These are phyloP conservation scores for Cinclus mexicanus DNA, from an alignment of 2,113 vertebrate species.

Conservation along the genomic window DNA sequence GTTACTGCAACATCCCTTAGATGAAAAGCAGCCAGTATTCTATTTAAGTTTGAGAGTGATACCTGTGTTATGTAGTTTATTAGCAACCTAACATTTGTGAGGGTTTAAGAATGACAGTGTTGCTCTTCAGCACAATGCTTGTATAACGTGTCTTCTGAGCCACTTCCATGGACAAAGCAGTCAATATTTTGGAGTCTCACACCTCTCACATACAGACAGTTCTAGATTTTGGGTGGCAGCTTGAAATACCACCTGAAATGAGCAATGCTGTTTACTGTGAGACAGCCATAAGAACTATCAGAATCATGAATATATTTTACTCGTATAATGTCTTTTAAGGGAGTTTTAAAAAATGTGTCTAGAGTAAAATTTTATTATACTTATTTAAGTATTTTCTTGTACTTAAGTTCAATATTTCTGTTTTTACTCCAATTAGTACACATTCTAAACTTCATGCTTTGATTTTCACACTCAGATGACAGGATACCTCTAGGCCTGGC, in stretches of 20 bases:
- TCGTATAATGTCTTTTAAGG: background rate
- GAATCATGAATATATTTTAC: background rate
- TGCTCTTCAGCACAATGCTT: background rate
- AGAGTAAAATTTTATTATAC: background rate
- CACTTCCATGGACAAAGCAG: background rate
- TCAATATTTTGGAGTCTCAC: background rate
- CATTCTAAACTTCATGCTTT: slow-evolving; percentile 17
- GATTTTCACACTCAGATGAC: slow-evolving; percentile 29
- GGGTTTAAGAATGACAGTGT: background rate
- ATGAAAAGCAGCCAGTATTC: background rate
- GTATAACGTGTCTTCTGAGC: background rate
- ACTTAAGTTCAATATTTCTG: slow-evolving; percentile 23
- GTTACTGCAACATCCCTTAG: background rate
- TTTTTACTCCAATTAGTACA: slow-evolving; percentile 3
- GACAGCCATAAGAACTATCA: background rate
- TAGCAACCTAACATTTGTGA: background rate
- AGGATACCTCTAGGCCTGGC: background rate
- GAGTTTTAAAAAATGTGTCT: background rate
- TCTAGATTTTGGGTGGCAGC: background rate
- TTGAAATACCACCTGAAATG: background rate
- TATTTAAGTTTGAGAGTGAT: background rate
- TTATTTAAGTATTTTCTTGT: slow-evolving; percentile 20
- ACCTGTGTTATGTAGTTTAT: background rate
- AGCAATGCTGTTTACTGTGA: background rate
- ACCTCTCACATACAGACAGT: background rate